Conservation (phyloP, 2,888 invertebrate species). For the Phorcus lineatus region DNA sequence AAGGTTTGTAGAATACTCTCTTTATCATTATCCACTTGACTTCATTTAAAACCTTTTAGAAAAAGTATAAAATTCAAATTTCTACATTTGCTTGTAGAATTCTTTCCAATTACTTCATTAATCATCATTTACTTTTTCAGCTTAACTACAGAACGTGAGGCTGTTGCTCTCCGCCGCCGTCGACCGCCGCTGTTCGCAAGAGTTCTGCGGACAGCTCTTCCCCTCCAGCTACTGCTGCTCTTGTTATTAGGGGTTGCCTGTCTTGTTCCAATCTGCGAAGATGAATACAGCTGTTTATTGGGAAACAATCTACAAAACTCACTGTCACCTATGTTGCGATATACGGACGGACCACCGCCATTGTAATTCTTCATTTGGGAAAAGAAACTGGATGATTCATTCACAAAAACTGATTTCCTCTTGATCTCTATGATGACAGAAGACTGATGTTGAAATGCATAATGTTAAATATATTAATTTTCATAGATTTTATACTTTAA, state of each 20-base stretch:
- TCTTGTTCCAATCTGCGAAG: slow-evolving; percentile 88
- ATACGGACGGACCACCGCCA: slow-evolving; percentile 95
- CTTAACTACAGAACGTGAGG: slow-evolving; percentile 42
- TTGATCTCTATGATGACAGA: too few relatives aligned
- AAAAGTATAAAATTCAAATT: background rate
- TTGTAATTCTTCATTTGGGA: slow-evolving; percentile 78
- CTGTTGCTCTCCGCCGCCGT: background rate
- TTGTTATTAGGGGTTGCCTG: slow-evolving; percentile 94
- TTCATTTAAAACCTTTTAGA: too few relatives aligned
- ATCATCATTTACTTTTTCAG: slow-evolving; percentile 8
- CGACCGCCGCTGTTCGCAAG: slow-evolving; percentile 85
- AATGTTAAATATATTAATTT: too few relatives aligned
- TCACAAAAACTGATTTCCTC: too few relatives aligned
- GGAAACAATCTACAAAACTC: slow-evolving; percentile 88
- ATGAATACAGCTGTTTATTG: slow-evolving; percentile 90
- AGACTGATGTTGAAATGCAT: too few relatives aligned
- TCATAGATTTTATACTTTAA: too few relatives aligned
- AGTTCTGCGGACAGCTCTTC: slow-evolving; percentile 92
- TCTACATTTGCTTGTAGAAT: background rate
- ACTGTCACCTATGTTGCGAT: slow-evolving; percentile 91
- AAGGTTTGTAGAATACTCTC: background rate
- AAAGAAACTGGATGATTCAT: too few relatives aligned
- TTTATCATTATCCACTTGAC: background rate
- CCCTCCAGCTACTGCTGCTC: slow-evolving; percentile 95
- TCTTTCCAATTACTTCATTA: background rate